These are phyloP conservation scores for Cotesia glomerata DNA, from an alignment of 1,140 invertebrate species.

Conservation along the genomic window DNA sequence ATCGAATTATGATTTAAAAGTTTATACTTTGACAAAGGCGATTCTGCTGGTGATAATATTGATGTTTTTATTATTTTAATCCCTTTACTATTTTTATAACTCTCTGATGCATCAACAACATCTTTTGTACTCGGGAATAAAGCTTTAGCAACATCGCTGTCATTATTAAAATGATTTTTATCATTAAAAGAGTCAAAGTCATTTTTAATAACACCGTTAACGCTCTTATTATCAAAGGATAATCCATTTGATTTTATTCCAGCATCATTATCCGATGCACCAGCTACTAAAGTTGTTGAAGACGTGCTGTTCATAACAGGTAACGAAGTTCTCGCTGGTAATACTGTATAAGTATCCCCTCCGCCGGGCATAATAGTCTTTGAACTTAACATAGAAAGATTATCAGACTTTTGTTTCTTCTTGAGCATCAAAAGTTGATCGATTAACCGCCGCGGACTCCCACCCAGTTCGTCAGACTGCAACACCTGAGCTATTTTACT, in stretches of 20 bases:
- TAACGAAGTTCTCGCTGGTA: constrained; percentile 41
- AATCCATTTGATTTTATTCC: constrained; percentile 37
- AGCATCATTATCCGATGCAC: too few species aligned
- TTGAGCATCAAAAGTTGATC: constrained; percentile 53
- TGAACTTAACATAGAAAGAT: constrained; percentile 6
- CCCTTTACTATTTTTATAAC: neutral
- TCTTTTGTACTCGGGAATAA: neutral
- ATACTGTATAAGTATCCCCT: constrained; percentile 35
- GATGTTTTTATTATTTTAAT: too few species aligned
- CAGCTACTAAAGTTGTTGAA: neutral
- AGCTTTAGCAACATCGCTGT: neutral
- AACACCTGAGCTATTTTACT: constrained; percentile 53
- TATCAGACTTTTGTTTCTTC: constrained; percentile 42
- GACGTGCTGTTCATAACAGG: constrained; percentile 18
- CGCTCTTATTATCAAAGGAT: constrained; percentile 45
- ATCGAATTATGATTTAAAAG: neutral
- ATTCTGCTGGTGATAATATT: too few species aligned
- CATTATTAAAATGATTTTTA: neutral
- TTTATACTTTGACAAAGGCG: neutral
- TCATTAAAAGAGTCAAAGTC: neutral
- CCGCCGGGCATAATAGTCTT: constrained; percentile 10
- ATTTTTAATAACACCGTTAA: constrained; percentile 5
- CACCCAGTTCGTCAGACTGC: constrained; percentile 38
- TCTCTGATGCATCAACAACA: neutral
- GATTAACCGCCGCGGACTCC: constrained; percentile 50